A percentile compares a stretch with the other conserved stretches of the same genome.
Conservation (phyloP, 2,888 invertebrate species). For the Gerosis bhagava region DNA sequence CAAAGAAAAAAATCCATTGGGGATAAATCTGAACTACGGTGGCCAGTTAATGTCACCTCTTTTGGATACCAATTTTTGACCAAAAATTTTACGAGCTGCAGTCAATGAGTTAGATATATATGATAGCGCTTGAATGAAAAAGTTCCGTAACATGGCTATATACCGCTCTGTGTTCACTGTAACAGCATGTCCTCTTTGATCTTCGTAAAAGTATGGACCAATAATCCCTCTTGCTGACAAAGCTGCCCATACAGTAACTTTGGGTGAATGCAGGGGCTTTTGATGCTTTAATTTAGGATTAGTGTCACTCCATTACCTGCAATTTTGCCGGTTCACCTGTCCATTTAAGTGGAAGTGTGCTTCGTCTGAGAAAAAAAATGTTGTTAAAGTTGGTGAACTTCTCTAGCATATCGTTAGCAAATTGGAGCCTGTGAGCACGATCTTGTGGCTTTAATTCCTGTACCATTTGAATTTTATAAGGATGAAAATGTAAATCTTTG, state of each 20-base stretch:
- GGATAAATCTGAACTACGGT: no score
- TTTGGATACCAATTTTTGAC: no score
- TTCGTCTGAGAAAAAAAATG: no score
- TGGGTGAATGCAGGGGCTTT: slow-evolving; percentile 29
- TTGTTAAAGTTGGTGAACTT: no score
- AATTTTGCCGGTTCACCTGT: slow-evolving; percentile 22
- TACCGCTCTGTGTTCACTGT: slow-evolving; percentile 21
- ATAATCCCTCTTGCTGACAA: slow-evolving; percentile 32
- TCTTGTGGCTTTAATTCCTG: slow-evolving; percentile 28
- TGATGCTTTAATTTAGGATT: slow-evolving; percentile 28
- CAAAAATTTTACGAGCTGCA: no score
- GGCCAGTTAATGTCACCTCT: no score
- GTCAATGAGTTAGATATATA: no score
- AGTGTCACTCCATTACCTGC: slow-evolving; percentile 26
- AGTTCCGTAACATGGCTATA: slow-evolving; percentile 27
- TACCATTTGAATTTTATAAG: slow-evolving; percentile 30
- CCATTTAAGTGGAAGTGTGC: slow-evolving; percentile 10
- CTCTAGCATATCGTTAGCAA: no score
- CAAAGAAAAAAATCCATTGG: no score
- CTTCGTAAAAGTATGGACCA: slow-evolving; percentile 30
- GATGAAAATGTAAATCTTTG: slow-evolving; percentile 32
- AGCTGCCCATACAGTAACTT: slow-evolving; percentile 31
- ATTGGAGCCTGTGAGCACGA: no score
- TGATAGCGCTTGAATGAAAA: no score
- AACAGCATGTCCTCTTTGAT: slow-evolving; percentile 18